Evolutionary conservation across 2,113 vertebrate genomes (phyloP).

Genomic region (Antechinus stuartii): DNA sequence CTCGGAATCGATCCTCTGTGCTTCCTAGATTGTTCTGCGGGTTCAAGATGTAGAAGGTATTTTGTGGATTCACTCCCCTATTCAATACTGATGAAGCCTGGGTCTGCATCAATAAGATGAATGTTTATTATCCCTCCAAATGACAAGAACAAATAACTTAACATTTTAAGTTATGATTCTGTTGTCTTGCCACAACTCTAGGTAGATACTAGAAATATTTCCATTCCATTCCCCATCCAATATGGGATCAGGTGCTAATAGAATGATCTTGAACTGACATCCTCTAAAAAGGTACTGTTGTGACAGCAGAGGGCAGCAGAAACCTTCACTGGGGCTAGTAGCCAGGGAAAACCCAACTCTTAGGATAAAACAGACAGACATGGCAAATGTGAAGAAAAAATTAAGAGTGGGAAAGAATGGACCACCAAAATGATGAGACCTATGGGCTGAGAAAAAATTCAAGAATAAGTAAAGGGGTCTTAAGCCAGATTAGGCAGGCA

Average conservation of each 20-base stretch:
- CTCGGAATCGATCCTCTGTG: slow-evolving; percentile 89
- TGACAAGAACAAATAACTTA: neutral
- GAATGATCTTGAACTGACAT: neutral
- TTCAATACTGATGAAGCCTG: slow-evolving; percentile 83
- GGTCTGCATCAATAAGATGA: slow-evolving; percentile 60
- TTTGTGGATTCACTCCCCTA: slow-evolving; percentile 86
- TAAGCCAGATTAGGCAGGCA: neutral
- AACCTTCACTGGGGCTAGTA: neutral
- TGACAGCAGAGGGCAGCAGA: neutral
- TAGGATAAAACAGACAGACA: neutral
- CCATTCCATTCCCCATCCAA: neutral
- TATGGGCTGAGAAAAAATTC: neutral
- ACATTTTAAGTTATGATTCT: neutral
- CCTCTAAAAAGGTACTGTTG: neutral
- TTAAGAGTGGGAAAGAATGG: neutral
- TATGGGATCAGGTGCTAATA: neutral
- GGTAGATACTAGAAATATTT: neutral
- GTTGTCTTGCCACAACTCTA: neutral
- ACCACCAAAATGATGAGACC: too few relatives aligned
- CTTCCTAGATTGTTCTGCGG: slow-evolving; percentile 90
- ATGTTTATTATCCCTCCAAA: neutral
- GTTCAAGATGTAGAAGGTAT: slow-evolving; percentile 92
- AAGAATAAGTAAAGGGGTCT: neutral
- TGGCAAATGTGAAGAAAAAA: neutral
- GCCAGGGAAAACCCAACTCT: neutral